Evolutionary conservation across 2,797 vertebrate species (phyloP).

Genomic region (Garrulus glandarius): DNA sequence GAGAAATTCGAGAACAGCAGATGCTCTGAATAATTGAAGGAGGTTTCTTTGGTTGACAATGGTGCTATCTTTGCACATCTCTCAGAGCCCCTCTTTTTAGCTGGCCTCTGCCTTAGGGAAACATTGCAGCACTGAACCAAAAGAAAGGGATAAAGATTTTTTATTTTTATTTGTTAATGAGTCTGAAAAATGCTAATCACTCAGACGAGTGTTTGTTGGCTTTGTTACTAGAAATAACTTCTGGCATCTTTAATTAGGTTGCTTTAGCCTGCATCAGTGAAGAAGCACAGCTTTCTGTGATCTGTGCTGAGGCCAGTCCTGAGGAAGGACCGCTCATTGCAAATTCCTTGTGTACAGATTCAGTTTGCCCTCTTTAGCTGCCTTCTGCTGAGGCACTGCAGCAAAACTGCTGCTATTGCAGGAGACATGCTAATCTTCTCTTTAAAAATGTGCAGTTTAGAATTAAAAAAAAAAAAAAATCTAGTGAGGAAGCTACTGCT

Average conservation of each 20-base stretch:
- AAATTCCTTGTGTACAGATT: background rate
- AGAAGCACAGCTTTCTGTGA: background rate
- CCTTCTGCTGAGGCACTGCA: background rate
- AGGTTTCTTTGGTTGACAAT: slow-evolving; percentile 35
- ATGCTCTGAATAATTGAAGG: slow-evolving; percentile 70
- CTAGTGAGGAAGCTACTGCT: background rate
- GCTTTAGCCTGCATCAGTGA: background rate
- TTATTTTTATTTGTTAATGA: background rate
- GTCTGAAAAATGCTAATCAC: background rate
- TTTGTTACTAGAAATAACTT: slow-evolving; percentile 3
- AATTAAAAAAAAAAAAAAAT: background rate
- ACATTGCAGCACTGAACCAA: background rate
- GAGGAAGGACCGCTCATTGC: background rate
- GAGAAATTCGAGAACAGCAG: slow-evolving; percentile 45
- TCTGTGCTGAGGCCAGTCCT: background rate
- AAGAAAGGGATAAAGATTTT: background rate
- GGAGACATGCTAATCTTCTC: background rate
- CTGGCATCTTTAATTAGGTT: background rate
- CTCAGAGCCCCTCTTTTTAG: background rate
- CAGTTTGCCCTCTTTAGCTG: background rate
- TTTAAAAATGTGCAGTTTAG: background rate
- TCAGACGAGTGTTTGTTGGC: background rate
- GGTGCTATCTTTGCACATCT: slow-evolving; percentile 43
- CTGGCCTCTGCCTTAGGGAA: background rate
- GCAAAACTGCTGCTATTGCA: background rate